Percentiles rank a stretch among this genome's conserved stretches.
phyloP scores from a whole-genome alignment of 2,113 vertebrate species.

The Protobothrops flavoviridis region DNA sequence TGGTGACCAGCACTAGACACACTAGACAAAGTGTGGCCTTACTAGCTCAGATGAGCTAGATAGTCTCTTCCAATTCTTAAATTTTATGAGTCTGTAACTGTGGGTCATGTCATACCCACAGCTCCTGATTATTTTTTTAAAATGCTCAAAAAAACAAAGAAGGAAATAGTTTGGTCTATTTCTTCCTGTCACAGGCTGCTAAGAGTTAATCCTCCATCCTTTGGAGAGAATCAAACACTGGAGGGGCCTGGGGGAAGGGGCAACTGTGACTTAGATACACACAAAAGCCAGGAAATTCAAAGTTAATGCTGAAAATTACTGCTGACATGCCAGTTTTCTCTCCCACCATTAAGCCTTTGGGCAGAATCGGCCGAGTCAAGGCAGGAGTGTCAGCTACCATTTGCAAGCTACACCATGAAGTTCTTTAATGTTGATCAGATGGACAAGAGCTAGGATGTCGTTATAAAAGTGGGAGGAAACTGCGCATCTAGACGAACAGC shows the following conservation, averaged over 20 bases:
- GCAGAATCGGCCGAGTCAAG: conserved; percentile 49
- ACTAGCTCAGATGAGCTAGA: background rate
- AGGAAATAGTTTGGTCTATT: accelerated
- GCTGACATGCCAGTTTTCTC: conserved; percentile 68
- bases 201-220: conserved; percentile 41
- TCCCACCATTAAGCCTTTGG: conserved; percentile 59
- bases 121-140: background rate
- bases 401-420: conserved; percentile 37
- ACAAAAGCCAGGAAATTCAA: conserved; percentile 68
- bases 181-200: conserved; percentile 17
- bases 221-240: conserved; percentile 26
- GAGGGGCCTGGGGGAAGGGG: background rate
- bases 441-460: background rate
- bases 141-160: background rate
- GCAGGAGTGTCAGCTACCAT: conserved; percentile 41
- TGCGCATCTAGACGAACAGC: background rate
- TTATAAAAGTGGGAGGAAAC: background rate
- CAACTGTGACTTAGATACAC: conserved; percentile 40
- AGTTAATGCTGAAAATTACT: conserved; percentile 63
- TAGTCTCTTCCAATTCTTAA: background rate
- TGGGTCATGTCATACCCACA: accelerated
- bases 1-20: background rate
- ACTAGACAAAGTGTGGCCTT: background rate
- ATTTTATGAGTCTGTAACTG: background rate
- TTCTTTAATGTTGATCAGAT: conserved; percentile 18